Evolutionary conservation across 2,888 invertebrate genomes (phyloP).

Genomic region (Artemia sinica): DNA sequence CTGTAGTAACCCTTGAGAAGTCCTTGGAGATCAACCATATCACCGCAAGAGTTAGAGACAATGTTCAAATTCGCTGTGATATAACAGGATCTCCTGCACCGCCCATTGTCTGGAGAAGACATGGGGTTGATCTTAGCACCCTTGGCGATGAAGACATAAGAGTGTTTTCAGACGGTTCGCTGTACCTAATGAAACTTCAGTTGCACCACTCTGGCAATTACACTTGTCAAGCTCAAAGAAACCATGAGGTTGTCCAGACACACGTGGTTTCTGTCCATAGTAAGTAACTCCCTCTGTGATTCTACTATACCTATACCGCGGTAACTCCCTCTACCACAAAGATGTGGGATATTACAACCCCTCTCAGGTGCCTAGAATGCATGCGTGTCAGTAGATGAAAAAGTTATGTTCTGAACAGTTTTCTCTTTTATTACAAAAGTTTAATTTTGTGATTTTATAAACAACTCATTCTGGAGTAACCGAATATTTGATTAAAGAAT

Average conservation of each 20-base stretch:
- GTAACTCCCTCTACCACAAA: background rate
- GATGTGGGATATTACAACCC: conserved; percentile 10
- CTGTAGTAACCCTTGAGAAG: conserved; percentile 51
- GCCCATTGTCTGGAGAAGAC: conserved; percentile 51
- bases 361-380: conserved; percentile 2
- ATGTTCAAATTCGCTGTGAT: conserved; percentile 58
- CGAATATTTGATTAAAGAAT: too few relatives aligned
- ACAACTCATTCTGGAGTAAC: too few relatives aligned
- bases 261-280: conserved; percentile 54
- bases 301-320: too few relatives aligned
- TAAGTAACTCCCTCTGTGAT: conserved; percentile 34
- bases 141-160: conserved; percentile 42
- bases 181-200: conserved; percentile 52
- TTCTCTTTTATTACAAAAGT: too few relatives aligned
- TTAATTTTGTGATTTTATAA: too few relatives aligned
- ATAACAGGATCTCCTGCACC: conserved; percentile 50
- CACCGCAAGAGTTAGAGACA: conserved; percentile 52
- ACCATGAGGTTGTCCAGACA: conserved; percentile 52
- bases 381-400: background rate
- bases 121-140: conserved; percentile 44
- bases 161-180: conserved; percentile 53
- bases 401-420: too few relatives aligned
- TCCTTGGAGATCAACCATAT: conserved; percentile 50
- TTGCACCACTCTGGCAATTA: conserved; percentile 58
- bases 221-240: conserved; percentile 52